A percentile compares a stretch with the other conserved stretches of the same genome.
phyloP scores from a whole-genome alignment of 2,113 vertebrate species.

The Manacus vitellinus region DNA sequence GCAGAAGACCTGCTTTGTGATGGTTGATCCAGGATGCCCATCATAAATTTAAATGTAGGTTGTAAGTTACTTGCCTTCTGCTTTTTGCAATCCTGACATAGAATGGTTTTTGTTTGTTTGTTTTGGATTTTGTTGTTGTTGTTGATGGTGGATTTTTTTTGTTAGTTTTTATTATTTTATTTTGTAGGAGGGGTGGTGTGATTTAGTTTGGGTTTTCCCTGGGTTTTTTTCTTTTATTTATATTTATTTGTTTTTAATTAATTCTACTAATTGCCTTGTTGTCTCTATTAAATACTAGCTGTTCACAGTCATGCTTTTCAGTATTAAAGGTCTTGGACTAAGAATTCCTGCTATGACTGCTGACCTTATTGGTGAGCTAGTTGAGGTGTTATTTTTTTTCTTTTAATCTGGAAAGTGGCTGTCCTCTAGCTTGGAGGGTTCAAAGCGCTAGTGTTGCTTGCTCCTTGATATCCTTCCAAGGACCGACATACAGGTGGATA shows the following conservation, averaged over 20 bases:
- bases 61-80: not conserved
- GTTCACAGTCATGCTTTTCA: not conserved
- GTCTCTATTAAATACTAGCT: not conserved
- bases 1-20: not conserved
- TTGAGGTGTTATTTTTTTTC: not conserved
- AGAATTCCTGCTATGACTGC: not conserved
- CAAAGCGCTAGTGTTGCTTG: not conserved
- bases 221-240: accelerated
- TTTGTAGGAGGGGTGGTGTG: not conserved
- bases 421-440: not conserved
- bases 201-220: not conserved
- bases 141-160: not conserved
- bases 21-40: not conserved
- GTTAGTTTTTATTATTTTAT: not conserved
- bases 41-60: not conserved
- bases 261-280: not conserved
- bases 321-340: not conserved
- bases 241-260: not conserved
- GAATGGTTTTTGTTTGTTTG: not conserved
- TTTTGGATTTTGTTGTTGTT: not conserved
- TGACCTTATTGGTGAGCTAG: not conserved
- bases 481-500: not conserved
- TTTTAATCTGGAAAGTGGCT: not conserved
- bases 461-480: not conserved
- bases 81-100: not conserved